Conservation (phyloP, 2,888 invertebrate genomes). For the Cryptocheilus praepositus region DNA sequence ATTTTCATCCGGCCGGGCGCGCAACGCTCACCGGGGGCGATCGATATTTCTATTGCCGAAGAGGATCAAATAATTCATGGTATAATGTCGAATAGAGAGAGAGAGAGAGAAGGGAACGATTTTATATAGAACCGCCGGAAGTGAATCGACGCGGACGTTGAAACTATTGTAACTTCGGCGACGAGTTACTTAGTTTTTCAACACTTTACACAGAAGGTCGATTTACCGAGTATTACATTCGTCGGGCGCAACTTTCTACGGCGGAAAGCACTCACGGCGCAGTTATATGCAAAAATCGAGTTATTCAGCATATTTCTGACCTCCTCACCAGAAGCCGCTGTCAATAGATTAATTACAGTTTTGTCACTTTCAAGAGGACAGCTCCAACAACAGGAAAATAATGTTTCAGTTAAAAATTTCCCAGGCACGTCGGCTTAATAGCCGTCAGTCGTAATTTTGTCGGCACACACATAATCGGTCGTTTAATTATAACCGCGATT, state of each 20-base stretch:
- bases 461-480: no score
- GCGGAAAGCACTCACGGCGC: no score
- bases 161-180: slow-evolving; percentile 12
- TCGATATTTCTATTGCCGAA: slow-evolving; percentile 53
- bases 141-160: slow-evolving; percentile 27
- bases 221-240: neutral
- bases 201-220: neutral
- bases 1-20: slow-evolving; percentile 30
- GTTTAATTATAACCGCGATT: no score
- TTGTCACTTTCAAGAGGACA: no score
- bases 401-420: no score
- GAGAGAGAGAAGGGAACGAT: slow-evolving; percentile 7
- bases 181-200: slow-evolving; percentile 9
- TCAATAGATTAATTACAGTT: no score
- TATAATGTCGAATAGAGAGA: slow-evolving; percentile 31
- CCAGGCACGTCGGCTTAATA: no score
- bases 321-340: no score
- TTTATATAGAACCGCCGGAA: slow-evolving; percentile 16
- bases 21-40: slow-evolving; percentile 20
- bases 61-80: slow-evolving; percentile 54
- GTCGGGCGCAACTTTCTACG: neutral
- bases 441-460: no score
- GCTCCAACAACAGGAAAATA: no score
- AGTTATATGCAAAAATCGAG: no score
- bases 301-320: no score